Conservation (phyloP, 2,888 invertebrate species). For the Coenonympha arcania region DNA sequence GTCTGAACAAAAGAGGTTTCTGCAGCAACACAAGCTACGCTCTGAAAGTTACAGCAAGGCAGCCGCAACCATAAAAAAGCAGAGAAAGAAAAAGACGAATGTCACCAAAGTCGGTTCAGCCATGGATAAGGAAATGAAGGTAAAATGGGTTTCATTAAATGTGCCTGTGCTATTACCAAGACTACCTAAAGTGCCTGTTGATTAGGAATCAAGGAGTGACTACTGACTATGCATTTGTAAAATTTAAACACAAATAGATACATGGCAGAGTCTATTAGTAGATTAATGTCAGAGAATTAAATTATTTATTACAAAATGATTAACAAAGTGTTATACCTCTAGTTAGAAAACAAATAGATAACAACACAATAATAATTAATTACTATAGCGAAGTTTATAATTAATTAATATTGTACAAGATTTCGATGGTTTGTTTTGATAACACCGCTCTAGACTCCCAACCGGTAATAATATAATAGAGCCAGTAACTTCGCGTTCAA, state of each 20-base stretch:
- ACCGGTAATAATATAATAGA: conserved; percentile 10
- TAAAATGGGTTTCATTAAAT: conserved; percentile 44
- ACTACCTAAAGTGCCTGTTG: too few species aligned
- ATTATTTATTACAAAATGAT: too few species aligned
- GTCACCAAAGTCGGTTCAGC: conserved; percentile 84
- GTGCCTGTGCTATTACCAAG: too few species aligned
- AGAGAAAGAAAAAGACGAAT: conserved; percentile 89
- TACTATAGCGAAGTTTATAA: conserved; percentile 5
- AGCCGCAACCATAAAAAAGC: conserved; percentile 91
- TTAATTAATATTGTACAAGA: conserved; percentile 10
- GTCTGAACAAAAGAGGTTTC: conserved; percentile 94
- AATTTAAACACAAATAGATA: too few species aligned
- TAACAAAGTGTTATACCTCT: too few species aligned
- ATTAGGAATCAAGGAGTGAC: too few species aligned
- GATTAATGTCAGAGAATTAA: too few species aligned
- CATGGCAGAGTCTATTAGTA: too few species aligned
- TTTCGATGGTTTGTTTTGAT: conserved; percentile 14
- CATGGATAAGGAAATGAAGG: conserved; percentile 93
- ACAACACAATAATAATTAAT: conserved; percentile 1
- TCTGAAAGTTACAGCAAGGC: conserved; percentile 94
- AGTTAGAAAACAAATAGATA: too few species aligned
- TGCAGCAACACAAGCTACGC: conserved; percentile 93
- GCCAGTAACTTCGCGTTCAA: conserved; percentile 14
- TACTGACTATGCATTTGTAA: too few species aligned
- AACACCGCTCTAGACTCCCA: conserved; percentile 15